These are phyloP conservation scores for Buceros bicornis DNA, from an alignment of 2,797 vertebrate genomes.

Conservation along the genomic window DNA sequence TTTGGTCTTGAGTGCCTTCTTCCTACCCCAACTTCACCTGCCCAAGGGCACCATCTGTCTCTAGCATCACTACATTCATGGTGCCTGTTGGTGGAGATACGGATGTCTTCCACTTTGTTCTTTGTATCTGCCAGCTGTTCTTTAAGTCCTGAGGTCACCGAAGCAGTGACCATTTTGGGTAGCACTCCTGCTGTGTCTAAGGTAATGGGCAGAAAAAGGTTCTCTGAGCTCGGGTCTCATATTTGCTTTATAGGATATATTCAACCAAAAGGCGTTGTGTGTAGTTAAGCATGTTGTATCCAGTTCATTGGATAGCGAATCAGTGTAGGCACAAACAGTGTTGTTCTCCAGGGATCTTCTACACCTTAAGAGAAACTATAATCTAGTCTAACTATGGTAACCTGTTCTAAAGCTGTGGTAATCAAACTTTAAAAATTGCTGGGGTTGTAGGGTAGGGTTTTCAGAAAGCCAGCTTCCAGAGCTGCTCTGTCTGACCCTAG, in stretches of 20 bases:
- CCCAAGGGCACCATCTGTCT: not conserved
- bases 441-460: not conserved
- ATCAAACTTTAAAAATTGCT: not conserved
- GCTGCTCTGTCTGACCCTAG: not conserved
- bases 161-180: not conserved
- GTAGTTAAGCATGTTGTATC: not conserved
- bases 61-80: rapidly evolving
- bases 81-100: rapidly evolving
- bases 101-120: not conserved
- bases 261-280: not conserved
- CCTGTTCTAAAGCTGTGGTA: not conserved
- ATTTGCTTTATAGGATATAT: not conserved
- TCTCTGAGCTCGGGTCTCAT: not conserved
- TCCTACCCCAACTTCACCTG: not conserved
- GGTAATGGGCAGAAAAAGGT: not conserved
- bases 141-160: not conserved
- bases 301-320: not conserved
- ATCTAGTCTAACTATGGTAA: not conserved
- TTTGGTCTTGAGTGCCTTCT: not conserved
- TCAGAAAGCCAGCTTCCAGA: not conserved
- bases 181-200: rapidly evolving
- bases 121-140: not conserved
- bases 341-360: not conserved
- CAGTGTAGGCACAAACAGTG: not conserved
- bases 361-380: not conserved